Conservation (phyloP, 1,140 invertebrate species). For the Penaeus japonicus region DNA sequence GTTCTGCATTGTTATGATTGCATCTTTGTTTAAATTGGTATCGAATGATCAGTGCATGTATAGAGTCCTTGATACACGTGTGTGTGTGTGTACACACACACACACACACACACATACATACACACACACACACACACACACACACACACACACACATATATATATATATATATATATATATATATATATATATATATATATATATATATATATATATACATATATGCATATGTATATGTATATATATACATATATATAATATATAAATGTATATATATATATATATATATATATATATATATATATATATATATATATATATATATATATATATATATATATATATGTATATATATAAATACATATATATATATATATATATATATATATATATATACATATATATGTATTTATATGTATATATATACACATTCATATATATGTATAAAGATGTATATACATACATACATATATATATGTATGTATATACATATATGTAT, state of each 20-base stretch:
- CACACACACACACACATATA: neutral
- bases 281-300: neutral
- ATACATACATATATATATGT: neutral
- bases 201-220: neutral
- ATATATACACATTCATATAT: neutral
- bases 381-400: neutral
- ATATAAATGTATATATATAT: neutral
- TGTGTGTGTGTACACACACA: neutral
- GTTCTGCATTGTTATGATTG: too few species aligned
- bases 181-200: neutral
- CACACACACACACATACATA: neutral
- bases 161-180: neutral
- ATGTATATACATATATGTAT: neutral
- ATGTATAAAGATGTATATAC: neutral
- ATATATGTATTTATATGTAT: neutral
- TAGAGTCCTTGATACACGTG: too few species aligned
- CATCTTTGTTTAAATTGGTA: too few species aligned
- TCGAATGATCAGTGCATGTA: too few species aligned
- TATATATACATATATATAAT: neutral
- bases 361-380: neutral
- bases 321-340: neutral
- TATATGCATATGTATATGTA: neutral
- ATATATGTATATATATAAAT: conserved; percentile 7
- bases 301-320: neutral
- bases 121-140: neutral